Conservation (phyloP, 2,113 vertebrate genomes). For the Anarhynchus alexandrinus region DNA sequence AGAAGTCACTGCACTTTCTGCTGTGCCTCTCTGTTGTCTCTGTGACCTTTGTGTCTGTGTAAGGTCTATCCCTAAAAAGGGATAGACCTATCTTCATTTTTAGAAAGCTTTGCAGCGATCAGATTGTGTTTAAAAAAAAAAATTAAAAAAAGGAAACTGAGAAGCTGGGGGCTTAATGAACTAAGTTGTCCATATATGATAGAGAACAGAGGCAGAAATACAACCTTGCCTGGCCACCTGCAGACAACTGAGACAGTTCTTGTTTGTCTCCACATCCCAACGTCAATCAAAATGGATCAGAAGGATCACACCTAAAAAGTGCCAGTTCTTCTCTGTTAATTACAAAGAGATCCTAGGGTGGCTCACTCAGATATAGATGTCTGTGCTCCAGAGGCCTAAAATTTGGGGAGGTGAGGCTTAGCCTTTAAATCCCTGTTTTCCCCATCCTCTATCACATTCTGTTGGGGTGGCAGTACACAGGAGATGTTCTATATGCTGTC, state of each 20-base stretch:
- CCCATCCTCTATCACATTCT: background rate
- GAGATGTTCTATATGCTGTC: background rate
- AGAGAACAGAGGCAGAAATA: background rate
- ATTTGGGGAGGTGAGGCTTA: background rate
- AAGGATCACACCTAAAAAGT: background rate
- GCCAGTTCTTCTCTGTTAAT: background rate
- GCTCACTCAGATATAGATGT: background rate
- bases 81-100: background rate
- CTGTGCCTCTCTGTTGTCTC: background rate
- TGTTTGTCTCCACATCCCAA: accelerated
- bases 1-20: background rate
- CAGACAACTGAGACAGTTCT: background rate
- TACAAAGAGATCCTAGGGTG: background rate
- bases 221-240: background rate
- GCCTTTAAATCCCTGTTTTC: background rate
- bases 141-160: background rate
- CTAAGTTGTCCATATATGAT: background rate
- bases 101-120: background rate
- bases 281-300: background rate
- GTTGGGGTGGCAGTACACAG: background rate
- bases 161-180: background rate
- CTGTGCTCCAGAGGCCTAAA: background rate
- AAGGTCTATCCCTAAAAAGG: background rate
- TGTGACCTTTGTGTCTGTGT: background rate
- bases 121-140: background rate